These are phyloP conservation scores for Nesometra sesokonis DNA, from an alignment of 35 echinoderm and acorn worm species.

Conservation along the genomic window DNA sequence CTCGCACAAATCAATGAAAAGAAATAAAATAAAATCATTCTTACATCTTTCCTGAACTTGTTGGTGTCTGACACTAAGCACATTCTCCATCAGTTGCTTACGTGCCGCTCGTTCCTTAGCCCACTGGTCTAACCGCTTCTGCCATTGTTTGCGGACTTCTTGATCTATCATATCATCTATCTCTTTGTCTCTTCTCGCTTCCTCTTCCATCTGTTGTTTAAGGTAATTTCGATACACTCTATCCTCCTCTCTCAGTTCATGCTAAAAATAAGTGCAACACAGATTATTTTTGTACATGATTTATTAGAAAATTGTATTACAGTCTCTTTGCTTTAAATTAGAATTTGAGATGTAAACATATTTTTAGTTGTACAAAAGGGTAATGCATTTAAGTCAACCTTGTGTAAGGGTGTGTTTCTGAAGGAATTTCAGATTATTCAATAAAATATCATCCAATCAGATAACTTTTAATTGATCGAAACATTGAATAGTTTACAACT, in stretches of 20 bases:
- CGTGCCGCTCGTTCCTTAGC: constrained; percentile 69
- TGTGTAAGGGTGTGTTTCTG: no score
- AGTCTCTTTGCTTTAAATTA: no score
- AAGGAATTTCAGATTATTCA: no score
- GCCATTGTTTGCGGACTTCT: constrained; percentile 86
- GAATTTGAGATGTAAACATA: no score
- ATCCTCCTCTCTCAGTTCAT: constrained; percentile 81
- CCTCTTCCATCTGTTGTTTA: constrained; percentile 48
- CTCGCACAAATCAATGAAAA: background rate
- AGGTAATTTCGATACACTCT: constrained; percentile 78
- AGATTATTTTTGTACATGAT: background rate
- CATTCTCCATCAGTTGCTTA: constrained; percentile 88
- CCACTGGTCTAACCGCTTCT: constrained; percentile 94
- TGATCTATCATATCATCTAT: constrained; percentile 71
- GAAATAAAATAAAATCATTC: background rate
- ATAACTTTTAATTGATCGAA: no score
- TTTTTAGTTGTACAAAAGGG: no score
- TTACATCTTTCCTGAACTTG: constrained; percentile 83
- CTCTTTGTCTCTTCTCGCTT: constrained; percentile 71
- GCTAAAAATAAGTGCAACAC: constrained; percentile 22
- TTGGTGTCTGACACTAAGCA: constrained; percentile 50
- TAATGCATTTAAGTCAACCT: no score
- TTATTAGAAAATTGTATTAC: no score
- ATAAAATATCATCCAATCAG: no score
- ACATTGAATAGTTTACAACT: no score